Evolutionary conservation across 2,113 vertebrate species (phyloP), one percentile per base, ranked within the genome.

Genomic region (Cololabis saira): DNA sequence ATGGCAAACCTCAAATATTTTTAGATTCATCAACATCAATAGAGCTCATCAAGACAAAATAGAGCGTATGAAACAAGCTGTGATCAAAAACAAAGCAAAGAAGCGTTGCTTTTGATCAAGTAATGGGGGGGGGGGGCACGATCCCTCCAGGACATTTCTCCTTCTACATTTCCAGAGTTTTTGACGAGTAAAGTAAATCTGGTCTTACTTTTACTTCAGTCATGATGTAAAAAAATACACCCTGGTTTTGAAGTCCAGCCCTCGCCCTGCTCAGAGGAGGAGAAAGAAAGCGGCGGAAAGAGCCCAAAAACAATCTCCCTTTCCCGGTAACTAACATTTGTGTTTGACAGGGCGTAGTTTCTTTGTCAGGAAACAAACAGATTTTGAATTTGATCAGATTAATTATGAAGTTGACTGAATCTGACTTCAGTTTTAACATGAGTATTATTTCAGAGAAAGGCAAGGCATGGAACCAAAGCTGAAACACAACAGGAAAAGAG

Each of bases 401-500:
- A 40, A 7, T 40, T 56, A 19, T 43, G 21, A 67, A n/a, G 59
- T 27, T 27, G 24, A 27, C 14, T 45, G n/a, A 17, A 50, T 66
- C 22, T 50, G 59, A 61, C 48, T 42, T 58, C 16, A 48, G 19
- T 51, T 62, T 12, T 9, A 4, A 62, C 59, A 48, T 52, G 4
- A 10, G 11, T 58, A 37, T 74, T 47, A 0, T 24, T 37, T 30
- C 19, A 63, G 40, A 61, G 58, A 45, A 16, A 53, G 15, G 41
- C 45, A 50, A 63, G 11, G 42, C 43, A 27, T 51, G 50, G 50
- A 62, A 58, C 70, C 60, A 19, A 57, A 54, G 45, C 43, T 45
- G 65, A 68, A 81, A 56, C 59, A 56, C 33, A 81, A 86, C 81
- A 87, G 83, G 82, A 87, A 86, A 72, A 57, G 1, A 50, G 48